Percentiles rank a stretch among this genome's conserved stretches.
Conservation (phyloP, 2,797 vertebrate species). For the Spatula versicolor region DNA sequence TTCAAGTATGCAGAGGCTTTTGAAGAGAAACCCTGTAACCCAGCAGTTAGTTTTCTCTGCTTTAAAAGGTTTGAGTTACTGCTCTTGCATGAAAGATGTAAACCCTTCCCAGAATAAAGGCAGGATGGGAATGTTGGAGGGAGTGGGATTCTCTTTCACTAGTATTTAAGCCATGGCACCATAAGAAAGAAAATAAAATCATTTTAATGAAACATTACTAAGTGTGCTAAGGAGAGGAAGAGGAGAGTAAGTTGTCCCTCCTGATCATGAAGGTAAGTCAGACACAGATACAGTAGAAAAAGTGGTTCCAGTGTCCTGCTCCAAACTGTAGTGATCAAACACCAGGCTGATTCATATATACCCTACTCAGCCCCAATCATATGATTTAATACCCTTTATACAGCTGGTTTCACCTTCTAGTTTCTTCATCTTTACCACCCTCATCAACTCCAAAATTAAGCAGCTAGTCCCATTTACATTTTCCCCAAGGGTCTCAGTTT, state of each 20-base stretch:
- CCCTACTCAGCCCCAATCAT: background rate
- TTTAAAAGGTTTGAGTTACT: background rate
- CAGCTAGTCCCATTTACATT: background rate
- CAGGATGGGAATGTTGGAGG: background rate
- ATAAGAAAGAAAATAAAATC: background rate
- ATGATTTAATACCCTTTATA: background rate
- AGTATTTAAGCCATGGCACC: background rate
- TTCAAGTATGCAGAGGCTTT: background rate
- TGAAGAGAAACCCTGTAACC: background rate
- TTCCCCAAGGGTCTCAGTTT: background rate
- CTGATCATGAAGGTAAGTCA: background rate
- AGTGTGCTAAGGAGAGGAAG: background rate
- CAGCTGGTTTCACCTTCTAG: background rate
- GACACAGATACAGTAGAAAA: background rate
- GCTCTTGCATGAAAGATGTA: background rate
- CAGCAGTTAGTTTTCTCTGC: background rate
- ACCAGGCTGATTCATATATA: rapidly evolving
- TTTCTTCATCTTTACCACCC: background rate
- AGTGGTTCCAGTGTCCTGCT: background rate
- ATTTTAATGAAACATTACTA: background rate
- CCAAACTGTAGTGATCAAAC: background rate
- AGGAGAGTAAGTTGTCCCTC: background rate
- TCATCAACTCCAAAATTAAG: background rate
- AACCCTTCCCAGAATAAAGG: background rate
- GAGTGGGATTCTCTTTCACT: background rate